phyloP scores from a whole-genome alignment of 2,113 vertebrate genomes.

The Ictidomys tridecemlineatus region DNA sequence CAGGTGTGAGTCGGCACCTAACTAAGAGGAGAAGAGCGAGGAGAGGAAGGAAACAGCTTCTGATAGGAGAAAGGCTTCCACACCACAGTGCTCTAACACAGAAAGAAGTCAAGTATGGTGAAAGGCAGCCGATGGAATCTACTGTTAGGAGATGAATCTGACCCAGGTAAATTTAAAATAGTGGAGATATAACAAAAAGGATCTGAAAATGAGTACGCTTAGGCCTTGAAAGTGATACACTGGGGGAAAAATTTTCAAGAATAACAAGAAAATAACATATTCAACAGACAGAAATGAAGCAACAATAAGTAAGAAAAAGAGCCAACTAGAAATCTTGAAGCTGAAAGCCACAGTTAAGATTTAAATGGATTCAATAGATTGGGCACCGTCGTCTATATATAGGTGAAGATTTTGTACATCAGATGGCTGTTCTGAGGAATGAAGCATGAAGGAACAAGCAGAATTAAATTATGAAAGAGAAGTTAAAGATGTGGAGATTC shows the following conservation, averaged over 20 bases:
- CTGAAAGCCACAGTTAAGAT: not conserved
- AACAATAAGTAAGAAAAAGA: not conserved
- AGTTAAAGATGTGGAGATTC: not conserved
- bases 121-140: not conserved
- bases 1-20: not conserved
- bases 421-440: not conserved
- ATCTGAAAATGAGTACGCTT: not conserved
- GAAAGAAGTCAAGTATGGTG: not conserved
- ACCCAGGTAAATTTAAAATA: not conserved
- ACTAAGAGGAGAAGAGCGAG: not conserved
- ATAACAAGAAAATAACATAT: constrained; percentile 22
- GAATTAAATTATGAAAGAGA: constrained; percentile 1
- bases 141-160: not conserved
- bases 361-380: not conserved
- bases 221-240: not conserved
- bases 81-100: not conserved
- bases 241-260: not conserved
- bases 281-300: not conserved
- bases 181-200: not conserved
- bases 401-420: not conserved
- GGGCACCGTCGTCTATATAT: not conserved
- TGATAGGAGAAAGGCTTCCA: not conserved
- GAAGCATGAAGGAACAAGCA: not conserved
- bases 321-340: not conserved
- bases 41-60: not conserved